These are phyloP conservation scores for Xylocampa areola DNA, from an alignment of 2,888 invertebrate genomes.

Conservation along the genomic window DNA sequence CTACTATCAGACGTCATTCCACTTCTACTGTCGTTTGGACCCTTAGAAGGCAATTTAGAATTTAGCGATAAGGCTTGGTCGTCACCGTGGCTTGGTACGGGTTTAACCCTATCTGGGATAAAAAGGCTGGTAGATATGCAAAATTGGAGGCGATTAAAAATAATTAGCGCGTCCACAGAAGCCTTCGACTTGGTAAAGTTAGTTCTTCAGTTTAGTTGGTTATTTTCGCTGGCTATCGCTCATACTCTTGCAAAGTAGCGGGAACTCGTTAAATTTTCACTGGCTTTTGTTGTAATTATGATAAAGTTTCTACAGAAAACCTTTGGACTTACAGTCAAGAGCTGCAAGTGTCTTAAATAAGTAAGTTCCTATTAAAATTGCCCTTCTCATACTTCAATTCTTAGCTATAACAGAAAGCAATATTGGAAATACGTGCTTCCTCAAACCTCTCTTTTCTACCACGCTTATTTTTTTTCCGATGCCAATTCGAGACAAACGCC, in stretches of 20 bases:
- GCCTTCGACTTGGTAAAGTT: conserved; percentile 59
- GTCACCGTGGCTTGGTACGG: conserved; percentile 58
- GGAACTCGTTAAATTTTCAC: conserved; percentile 38
- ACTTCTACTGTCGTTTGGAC: conserved; percentile 61
- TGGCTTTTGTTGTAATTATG: conserved; percentile 30
- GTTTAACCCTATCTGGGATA: conserved; percentile 57
- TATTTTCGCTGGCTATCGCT: conserved; percentile 46
- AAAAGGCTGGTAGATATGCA: conserved; percentile 67
- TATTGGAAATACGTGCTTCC: conserved; percentile 11
- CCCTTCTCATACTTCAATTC: neutral
- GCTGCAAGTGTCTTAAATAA: neutral
- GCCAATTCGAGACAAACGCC: conserved; percentile 51
- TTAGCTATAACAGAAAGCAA: conserved; percentile 12
- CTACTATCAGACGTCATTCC: conserved; percentile 65
- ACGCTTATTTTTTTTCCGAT: conserved; percentile 42
- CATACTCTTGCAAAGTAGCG: conserved; percentile 19
- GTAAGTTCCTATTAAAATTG: no score
- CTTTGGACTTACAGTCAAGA: no score
- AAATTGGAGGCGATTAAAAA: conserved; percentile 76
- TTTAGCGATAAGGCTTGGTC: conserved; percentile 69
- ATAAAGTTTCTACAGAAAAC: no score
- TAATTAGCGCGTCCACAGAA: conserved; percentile 77
- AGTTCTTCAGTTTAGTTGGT: conserved; percentile 63
- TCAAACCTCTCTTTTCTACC: conserved; percentile 26
- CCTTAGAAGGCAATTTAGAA: conserved; percentile 71